Percentiles rank a stretch among this genome's conserved stretches.
Conservation (phyloP, 2,797 vertebrate genomes). For the Fistularia tabacaria region DNA sequence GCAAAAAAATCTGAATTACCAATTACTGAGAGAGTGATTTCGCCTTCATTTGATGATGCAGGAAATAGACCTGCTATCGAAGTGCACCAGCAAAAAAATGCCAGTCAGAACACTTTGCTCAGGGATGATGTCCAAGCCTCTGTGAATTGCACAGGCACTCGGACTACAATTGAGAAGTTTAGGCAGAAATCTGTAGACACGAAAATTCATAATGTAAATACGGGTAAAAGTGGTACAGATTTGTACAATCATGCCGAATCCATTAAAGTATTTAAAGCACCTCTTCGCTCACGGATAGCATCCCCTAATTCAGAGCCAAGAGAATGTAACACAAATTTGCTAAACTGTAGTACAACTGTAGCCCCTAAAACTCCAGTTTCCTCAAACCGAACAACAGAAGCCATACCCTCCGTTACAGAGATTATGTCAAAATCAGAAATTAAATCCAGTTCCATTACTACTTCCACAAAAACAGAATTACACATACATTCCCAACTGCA, state of each 20-base stretch:
- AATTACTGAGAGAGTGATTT: conserved; percentile 12
- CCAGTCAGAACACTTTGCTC: conserved; percentile 8
- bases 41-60: neutral
- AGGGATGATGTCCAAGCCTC: conserved; percentile 10
- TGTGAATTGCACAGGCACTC: conserved; percentile 6
- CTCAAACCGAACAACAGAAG: conserved; percentile 28
- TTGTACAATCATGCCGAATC: conserved; percentile 10
- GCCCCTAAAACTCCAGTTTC: conserved; percentile 18
- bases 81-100: conserved; percentile 24
- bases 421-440: neutral
- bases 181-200: conserved; percentile 19
- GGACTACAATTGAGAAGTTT: conserved; percentile 12
- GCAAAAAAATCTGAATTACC: conserved; percentile 17
- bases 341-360: conserved; percentile 21
- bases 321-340: conserved; percentile 17
- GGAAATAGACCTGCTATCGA: conserved; percentile 5
- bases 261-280: conserved; percentile 22
- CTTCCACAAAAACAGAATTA: neutral
- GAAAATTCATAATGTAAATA: conserved; percentile 15
- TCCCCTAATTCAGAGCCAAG: conserved; percentile 39
- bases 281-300: conserved; percentile 10
- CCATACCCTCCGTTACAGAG: conserved; percentile 5
- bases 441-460: too few relatives aligned
- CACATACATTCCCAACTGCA: conserved; percentile 25
- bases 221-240: conserved; percentile 1